A percentile compares a stretch with the other conserved stretches of the same genome.
Evolutionary conservation across 2,888 invertebrate species (phyloP).

Genomic region (Cataglyphis cursor): DNA sequence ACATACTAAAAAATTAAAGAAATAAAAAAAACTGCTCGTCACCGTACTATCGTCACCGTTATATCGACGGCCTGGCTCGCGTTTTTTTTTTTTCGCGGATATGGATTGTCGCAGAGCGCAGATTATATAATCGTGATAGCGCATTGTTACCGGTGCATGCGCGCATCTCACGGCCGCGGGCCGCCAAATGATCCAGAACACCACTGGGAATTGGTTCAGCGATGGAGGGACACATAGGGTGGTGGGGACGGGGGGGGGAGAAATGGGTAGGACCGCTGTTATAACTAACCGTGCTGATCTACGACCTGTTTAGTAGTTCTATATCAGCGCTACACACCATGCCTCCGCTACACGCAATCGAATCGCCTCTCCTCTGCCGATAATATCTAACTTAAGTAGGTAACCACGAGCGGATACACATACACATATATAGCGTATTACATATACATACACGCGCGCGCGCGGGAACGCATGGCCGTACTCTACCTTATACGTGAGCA

Average conservation of each 20-base stretch:
- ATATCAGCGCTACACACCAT: constrained; percentile 83
- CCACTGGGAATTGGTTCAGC: constrained; percentile 86
- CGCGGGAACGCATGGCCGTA: constrained; percentile 21
- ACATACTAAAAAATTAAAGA: background rate
- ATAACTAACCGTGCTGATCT: constrained; percentile 86
- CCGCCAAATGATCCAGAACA: constrained; percentile 87
- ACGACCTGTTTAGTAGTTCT: constrained; percentile 87
- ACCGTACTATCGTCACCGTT: background rate
- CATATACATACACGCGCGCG: background rate
- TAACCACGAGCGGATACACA: constrained; percentile 46
- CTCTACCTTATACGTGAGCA: constrained; percentile 45
- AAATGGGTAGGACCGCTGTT: constrained; percentile 71
- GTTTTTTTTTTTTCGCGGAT: constrained; percentile 37
- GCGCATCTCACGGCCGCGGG: constrained; percentile 84
- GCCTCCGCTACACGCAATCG: constrained; percentile 77
- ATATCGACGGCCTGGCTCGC: constrained; percentile 12
- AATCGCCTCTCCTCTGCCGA: constrained; percentile 76
- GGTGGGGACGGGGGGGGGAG: constrained; percentile 22
- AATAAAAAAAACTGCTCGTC: background rate
- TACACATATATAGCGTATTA: background rate
- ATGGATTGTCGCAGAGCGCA: constrained; percentile 66
- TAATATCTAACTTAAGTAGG: constrained; percentile 79
- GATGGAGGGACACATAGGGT: constrained; percentile 64
- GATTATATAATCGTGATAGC: constrained; percentile 78
- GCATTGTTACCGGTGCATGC: constrained; percentile 77